Conservation (phyloP, 1,140 invertebrate species). For the Drosophila nebulosa region DNA sequence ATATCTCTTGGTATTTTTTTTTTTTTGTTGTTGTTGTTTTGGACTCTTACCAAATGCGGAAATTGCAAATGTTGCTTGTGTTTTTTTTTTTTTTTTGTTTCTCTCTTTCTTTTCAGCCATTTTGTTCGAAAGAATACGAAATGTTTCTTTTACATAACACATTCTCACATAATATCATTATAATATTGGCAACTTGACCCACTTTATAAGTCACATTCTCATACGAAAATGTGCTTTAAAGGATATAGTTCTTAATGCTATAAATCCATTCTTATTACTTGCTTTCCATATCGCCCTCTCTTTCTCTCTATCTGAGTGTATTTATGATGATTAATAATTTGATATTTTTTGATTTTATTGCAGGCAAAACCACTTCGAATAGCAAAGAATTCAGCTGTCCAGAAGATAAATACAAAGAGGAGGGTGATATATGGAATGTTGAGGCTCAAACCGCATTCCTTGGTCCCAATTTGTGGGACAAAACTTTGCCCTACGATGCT, state of each 20-base stretch:
- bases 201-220: conserved; percentile 5
- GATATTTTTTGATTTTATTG: conserved; percentile 43
- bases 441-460: conserved; percentile 96
- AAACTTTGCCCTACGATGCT: conserved; percentile 92
- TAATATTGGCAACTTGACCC: conserved; percentile 35
- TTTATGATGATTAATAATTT: conserved; percentile 16
- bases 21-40: background rate
- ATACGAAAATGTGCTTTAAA: conserved; percentile 15
- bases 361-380: conserved; percentile 85
- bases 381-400: conserved; percentile 83
- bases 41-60: conserved; percentile 41
- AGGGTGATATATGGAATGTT: conserved; percentile 91
- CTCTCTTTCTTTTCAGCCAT: background rate
- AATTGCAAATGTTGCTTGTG: conserved; percentile 34
- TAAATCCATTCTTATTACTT: conserved; percentile 8
- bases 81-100: background rate
- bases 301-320: background rate
- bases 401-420: conserved; percentile 91
- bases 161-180: no score
- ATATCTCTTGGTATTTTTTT: conserved; percentile 1
- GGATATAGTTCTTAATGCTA: background rate
- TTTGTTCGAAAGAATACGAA: background rate
- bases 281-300: no score
- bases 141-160: conserved; percentile 26
- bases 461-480: conserved; percentile 96